Conservation (phyloP, 2,888 invertebrate species). For the Eledona agricola region DNA sequence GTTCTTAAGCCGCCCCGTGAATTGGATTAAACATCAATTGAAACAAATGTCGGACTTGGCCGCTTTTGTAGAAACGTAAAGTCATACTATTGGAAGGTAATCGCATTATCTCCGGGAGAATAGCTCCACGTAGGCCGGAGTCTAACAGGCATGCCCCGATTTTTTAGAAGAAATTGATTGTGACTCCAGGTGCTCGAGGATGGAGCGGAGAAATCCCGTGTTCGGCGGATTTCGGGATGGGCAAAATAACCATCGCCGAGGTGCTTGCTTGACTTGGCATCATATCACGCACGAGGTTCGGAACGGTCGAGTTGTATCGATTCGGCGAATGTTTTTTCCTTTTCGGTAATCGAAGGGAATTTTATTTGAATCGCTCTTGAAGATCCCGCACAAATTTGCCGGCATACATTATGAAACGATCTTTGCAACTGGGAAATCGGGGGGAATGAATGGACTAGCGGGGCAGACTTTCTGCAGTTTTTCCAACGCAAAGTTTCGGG, state of each 20-base stretch:
- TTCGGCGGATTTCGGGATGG: too few species aligned
- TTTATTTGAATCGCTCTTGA: conserved; percentile 13
- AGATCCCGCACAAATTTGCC: too few species aligned
- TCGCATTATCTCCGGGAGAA: conserved; percentile 17
- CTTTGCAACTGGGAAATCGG: too few species aligned
- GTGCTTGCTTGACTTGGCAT: conserved; percentile 34
- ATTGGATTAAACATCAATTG: conserved; percentile 46
- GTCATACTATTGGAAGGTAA: conserved; percentile 16
- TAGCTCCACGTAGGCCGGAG: conserved; percentile 10
- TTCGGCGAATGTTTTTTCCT: conserved; percentile 22
- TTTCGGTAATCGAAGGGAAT: conserved; percentile 19
- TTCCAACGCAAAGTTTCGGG: too few species aligned
- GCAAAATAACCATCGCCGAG: conserved; percentile 25
- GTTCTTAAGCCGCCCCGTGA: conserved; percentile 36
- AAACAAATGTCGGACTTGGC: conserved; percentile 40
- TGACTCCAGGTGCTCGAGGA: conserved; percentile 11
- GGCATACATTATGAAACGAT: too few species aligned
- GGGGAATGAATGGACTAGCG: too few species aligned
- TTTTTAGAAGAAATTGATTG: conserved; percentile 16
- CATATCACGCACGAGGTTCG: conserved; percentile 19
- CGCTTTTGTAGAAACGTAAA: conserved; percentile 22
- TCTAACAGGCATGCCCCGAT: conserved; percentile 13
- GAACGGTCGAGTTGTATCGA: conserved; percentile 16
- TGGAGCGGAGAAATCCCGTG: too few species aligned
- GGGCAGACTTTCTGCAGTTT: too few species aligned